phyloP scores from a whole-genome alignment of 2,888 invertebrate species.

The Sclerodermus sp. region DNA sequence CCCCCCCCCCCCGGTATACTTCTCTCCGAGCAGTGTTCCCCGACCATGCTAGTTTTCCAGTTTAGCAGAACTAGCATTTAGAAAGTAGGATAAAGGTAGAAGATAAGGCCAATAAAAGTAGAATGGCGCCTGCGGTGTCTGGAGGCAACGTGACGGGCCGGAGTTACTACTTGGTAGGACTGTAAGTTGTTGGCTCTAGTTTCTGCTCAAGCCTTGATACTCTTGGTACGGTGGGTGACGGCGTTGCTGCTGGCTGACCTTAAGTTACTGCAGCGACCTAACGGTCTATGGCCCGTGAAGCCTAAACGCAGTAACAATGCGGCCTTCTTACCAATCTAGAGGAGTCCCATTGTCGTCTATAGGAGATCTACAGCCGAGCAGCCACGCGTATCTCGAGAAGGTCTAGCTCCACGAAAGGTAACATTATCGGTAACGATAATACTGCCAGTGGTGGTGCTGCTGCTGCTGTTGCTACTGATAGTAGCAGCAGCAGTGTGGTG shows the following conservation, averaged over 20 bases:
- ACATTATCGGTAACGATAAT: slow-evolving; percentile 4
- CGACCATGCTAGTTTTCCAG: too few relatives aligned
- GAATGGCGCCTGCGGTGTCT: slow-evolving; percentile 2
- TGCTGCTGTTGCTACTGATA: slow-evolving; percentile 16
- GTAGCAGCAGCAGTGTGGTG: slow-evolving; percentile 9
- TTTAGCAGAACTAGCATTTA: too few relatives aligned
- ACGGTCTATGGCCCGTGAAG: slow-evolving; percentile 49
- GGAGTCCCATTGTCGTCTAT: slow-evolving; percentile 16
- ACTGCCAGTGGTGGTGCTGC: slow-evolving; percentile 6
- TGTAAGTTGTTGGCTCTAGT: slow-evolving; percentile 3
- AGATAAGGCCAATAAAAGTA: slow-evolving; percentile 27
- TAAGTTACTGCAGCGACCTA: slow-evolving; percentile 44
- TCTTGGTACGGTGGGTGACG: neutral
- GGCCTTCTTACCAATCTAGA: slow-evolving; percentile 47
- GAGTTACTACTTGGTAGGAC: slow-evolving; percentile 2
- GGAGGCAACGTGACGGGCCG: slow-evolving; percentile 6
- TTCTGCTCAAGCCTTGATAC: neutral
- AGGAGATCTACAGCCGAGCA: slow-evolving; percentile 25
- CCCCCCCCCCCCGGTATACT: too few relatives aligned
- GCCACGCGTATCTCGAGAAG: slow-evolving; percentile 26
- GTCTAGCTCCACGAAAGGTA: slow-evolving; percentile 1
- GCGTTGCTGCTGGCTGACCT: slow-evolving; percentile 32
- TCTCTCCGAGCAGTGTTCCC: too few relatives aligned
- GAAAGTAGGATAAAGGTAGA: slow-evolving; percentile 5
- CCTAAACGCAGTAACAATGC: slow-evolving; percentile 46